Evolutionary conservation across 2,888 invertebrate species (phyloP).

Genomic region (Hyppa rectilinea): DNA sequence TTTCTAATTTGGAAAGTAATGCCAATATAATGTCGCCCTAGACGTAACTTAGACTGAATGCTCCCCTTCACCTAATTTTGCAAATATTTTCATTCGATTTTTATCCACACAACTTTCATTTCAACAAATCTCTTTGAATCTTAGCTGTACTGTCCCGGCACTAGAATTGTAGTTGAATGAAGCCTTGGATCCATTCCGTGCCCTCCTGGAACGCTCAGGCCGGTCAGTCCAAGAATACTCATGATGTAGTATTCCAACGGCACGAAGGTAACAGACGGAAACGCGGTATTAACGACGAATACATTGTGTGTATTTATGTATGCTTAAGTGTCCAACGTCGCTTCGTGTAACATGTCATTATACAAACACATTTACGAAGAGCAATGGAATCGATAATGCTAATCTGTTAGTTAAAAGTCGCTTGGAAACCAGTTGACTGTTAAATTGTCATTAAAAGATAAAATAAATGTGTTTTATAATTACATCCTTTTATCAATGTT

Average conservation of each 20-base stretch:
- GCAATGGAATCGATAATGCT: constrained; percentile 1
- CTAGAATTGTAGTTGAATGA: constrained; percentile 73
- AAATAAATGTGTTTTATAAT: constrained; percentile 46
- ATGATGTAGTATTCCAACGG: constrained; percentile 87
- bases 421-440: background rate
- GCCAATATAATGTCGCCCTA: background rate
- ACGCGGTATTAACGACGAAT: constrained; percentile 59
- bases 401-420: background rate
- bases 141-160: constrained; percentile 61
- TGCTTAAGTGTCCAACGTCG: constrained; percentile 66
- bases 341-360: constrained; percentile 57
- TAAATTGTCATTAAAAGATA: background rate
- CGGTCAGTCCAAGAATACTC: constrained; percentile 84
- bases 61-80: constrained; percentile 29
- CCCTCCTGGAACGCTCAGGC: constrained; percentile 69
- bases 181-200: constrained; percentile 59
- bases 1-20: background rate
- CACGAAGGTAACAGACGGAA: constrained; percentile 82
- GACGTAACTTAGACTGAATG: constrained; percentile 20
- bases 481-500: constrained; percentile 45
- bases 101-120: constrained; percentile 40
- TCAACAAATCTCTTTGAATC: constrained; percentile 39
- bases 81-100: constrained; percentile 33
- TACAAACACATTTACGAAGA: constrained; percentile 21
- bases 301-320: constrained; percentile 65